Conservation (phyloP, 2,888 invertebrate species). For the Marasmarcha lunaedactyla region DNA sequence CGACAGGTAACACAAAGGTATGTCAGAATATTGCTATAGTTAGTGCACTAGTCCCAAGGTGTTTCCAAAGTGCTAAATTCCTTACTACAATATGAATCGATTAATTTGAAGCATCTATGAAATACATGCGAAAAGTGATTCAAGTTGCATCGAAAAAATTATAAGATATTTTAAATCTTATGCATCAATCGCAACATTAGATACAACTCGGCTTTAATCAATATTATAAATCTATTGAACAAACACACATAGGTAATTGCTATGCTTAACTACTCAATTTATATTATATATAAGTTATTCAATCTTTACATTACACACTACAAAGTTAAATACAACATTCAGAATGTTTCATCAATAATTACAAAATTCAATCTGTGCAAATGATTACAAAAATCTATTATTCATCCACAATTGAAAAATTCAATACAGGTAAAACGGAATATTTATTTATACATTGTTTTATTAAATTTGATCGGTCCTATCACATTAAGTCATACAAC, state of each 20-base stretch:
- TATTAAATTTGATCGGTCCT: slow-evolving; percentile 40
- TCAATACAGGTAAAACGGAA: slow-evolving; percentile 37
- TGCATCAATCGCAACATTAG: slow-evolving; percentile 20
- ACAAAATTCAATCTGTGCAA: slow-evolving; percentile 64
- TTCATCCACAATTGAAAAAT: slow-evolving; percentile 34
- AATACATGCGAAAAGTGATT: slow-evolving; percentile 47
- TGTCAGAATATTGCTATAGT: slow-evolving; percentile 24
- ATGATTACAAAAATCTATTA: slow-evolving; percentile 49
- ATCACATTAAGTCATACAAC: slow-evolving; percentile 55
- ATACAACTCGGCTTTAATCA: slow-evolving; percentile 32
- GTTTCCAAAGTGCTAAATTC: slow-evolving; percentile 55
- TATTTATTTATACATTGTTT: slow-evolving; percentile 34
- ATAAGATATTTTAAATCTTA: slow-evolving; percentile 38
- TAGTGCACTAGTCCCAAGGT: slow-evolving; percentile 47
- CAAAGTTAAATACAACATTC: slow-evolving; percentile 65
- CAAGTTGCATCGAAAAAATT: slow-evolving; percentile 35
- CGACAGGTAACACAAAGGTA: slow-evolving; percentile 35
- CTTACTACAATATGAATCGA: slow-evolving; percentile 55
- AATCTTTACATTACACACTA: slow-evolving; percentile 61
- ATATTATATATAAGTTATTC: slow-evolving; percentile 35
- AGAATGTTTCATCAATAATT: slow-evolving; percentile 63
- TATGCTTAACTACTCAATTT: slow-evolving; percentile 57
- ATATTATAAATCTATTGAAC: slow-evolving; percentile 51
- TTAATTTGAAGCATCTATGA: slow-evolving; percentile 61
- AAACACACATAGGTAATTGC: slow-evolving; percentile 54